phyloP scores from a whole-genome alignment of 2,113 vertebrate genomes.

The Accipiter cooperii region DNA sequence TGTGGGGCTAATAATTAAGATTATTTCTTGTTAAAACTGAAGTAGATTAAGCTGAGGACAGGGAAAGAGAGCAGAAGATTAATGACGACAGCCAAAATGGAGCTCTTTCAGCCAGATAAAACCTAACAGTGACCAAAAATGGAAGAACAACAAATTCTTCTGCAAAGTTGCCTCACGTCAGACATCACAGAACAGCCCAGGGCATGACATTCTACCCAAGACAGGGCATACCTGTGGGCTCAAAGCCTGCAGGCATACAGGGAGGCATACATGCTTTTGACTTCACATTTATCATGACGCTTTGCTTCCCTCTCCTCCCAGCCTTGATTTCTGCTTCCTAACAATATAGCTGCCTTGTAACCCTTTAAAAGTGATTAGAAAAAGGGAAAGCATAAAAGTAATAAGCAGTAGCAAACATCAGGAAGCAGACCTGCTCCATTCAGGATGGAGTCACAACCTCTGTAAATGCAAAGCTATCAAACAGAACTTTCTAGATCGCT shows the following conservation, averaged over 20 bases:
- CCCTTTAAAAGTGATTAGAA: not conserved
- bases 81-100: not conserved
- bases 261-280: not conserved
- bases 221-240: not conserved
- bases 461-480: slow-evolving; percentile 22
- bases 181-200: not conserved
- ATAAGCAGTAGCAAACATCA: not conserved
- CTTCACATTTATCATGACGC: not conserved
- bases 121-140: not conserved
- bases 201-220: not conserved
- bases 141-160: not conserved
- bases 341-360: not conserved
- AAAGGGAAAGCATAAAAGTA: not conserved
- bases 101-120: not conserved
- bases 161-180: not conserved
- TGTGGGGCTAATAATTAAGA: not conserved
- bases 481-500: slow-evolving; percentile 8
- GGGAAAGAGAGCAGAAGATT: not conserved
- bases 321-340: not conserved
- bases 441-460: not conserved
- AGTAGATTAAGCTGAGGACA: not conserved
- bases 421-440: slow-evolving; percentile 13
- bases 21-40: not conserved
- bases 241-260: not conserved
- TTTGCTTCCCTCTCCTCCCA: not conserved